phyloP scores from a whole-genome alignment of 1,140 invertebrate genomes.

The Brachystomella parvula region DNA sequence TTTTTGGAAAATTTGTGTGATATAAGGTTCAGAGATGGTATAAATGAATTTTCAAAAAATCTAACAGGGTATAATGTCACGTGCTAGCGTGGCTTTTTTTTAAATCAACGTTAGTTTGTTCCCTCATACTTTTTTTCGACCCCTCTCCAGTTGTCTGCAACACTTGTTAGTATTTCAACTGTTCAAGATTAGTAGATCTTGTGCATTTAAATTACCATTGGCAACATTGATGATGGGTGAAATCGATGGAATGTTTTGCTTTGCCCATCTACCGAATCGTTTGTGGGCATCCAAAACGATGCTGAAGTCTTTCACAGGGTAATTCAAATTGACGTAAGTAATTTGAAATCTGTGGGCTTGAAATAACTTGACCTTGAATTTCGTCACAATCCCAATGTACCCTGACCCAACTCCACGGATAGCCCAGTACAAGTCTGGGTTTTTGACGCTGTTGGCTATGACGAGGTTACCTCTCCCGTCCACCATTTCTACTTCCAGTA shows the following conservation, averaged over 20 bases:
- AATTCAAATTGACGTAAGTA: neutral
- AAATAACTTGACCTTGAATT: slow-evolving; percentile 2
- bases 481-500: neutral
- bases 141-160: too few relatives aligned
- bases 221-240: neutral
- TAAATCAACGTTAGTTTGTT: too few relatives aligned
- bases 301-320: neutral
- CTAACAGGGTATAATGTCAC: too few relatives aligned
- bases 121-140: too few relatives aligned
- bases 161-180: too few relatives aligned
- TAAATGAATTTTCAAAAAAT: too few relatives aligned
- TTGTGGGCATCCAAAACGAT: neutral
- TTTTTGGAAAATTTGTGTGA: too few relatives aligned
- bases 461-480: neutral
- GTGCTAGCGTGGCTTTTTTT: too few relatives aligned
- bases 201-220: neutral
- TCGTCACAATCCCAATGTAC: slow-evolving; percentile 12
- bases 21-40: too few relatives aligned
- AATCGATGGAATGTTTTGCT: neutral
- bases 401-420: slow-evolving; percentile 3
- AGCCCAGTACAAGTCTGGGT: slow-evolving; percentile 4
- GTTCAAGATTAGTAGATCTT: too few relatives aligned
- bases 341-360: neutral
- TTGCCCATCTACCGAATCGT: neutral
- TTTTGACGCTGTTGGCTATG: neutral